Evolutionary conservation across 92 coral and sea anemone genomes (phyloP).

Genomic region (Siderastrea siderea): DNA sequence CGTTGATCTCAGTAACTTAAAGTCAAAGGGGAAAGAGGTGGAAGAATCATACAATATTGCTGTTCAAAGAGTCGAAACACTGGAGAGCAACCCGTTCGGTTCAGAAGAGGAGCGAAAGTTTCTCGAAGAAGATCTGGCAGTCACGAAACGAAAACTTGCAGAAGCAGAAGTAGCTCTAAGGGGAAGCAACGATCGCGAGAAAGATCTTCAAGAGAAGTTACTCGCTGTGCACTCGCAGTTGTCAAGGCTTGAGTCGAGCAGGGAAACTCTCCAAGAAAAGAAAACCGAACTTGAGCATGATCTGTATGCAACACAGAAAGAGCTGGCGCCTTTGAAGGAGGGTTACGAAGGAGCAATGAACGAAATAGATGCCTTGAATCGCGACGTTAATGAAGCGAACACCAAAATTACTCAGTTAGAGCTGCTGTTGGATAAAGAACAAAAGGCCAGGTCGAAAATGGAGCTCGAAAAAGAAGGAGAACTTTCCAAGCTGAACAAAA

Average conservation of each 20-base stretch:
- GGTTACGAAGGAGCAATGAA: conserved; percentile 77
- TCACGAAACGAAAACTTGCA: conserved; percentile 68
- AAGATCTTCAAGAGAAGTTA: conserved; percentile 80
- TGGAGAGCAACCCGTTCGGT: conserved; percentile 77
- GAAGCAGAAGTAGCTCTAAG: conserved; percentile 80
- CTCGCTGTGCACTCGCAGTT: conserved; percentile 73
- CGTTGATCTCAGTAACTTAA: conserved; percentile 61
- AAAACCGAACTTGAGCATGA: conserved; percentile 87
- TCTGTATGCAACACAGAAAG: conserved; percentile 80
- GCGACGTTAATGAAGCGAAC: conserved; percentile 74
- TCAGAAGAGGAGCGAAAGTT: conserved; percentile 72
- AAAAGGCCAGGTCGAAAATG: conserved; percentile 71
- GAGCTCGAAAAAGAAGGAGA: conserved; percentile 77
- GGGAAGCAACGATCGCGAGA: conserved; percentile 77
- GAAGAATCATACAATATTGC: conserved; percentile 49
- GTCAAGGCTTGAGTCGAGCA: conserved; percentile 84
- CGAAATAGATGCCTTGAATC: conserved; percentile 72
- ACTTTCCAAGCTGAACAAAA: conserved; percentile 52
- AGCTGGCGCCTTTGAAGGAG: conserved; percentile 77
- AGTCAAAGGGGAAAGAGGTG: conserved; percentile 59
- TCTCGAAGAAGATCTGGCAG: conserved; percentile 81
- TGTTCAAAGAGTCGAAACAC: conserved; percentile 61
- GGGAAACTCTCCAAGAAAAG: conserved; percentile 84
- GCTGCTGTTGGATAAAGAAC: conserved; percentile 70
- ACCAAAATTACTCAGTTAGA: conserved; percentile 72